Evolutionary conservation across 1,140 invertebrate species (phyloP).

Genomic region (Diploscapter pachys): DNA sequence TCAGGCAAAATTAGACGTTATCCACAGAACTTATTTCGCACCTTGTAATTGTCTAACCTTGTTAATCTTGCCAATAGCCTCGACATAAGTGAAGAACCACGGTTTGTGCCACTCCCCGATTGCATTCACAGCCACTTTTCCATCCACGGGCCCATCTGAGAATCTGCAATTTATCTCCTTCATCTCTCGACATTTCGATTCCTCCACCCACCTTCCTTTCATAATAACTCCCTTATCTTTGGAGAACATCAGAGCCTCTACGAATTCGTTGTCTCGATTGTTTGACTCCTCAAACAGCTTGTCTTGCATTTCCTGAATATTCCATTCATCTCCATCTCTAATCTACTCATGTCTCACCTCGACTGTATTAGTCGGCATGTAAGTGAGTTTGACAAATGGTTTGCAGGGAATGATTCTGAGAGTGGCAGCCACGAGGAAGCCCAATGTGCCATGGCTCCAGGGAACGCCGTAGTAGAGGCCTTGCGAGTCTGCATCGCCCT

Average conservation of each 20-base stretch:
- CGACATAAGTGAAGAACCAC: constrained; percentile 79
- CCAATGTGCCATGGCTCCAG: constrained; percentile 80
- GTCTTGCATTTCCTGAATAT: constrained; percentile 63
- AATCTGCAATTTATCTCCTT: constrained; percentile 57
- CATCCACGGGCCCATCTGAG: constrained; percentile 66
- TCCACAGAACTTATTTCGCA: too few species aligned
- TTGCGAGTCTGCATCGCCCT: constrained; percentile 62
- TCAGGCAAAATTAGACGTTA: too few species aligned
- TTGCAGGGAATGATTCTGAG: constrained; percentile 73
- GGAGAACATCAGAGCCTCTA: constrained; percentile 72
- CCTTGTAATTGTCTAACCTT: neutral
- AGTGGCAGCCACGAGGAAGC: constrained; percentile 76
- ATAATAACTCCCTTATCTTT: constrained; percentile 72
- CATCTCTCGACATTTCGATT: neutral
- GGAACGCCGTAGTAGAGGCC: constrained; percentile 76
- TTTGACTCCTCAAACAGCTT: constrained; percentile 62
- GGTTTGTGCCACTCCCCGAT: constrained; percentile 77
- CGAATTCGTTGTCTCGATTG: constrained; percentile 68
- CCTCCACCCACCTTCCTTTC: constrained; percentile 65
- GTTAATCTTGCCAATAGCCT: constrained; percentile 62
- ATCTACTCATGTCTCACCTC: constrained; percentile 42
- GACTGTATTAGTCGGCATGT: constrained; percentile 68
- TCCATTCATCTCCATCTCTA: constrained; percentile 49
- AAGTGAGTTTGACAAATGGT: constrained; percentile 67
- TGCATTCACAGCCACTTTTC: constrained; percentile 66